A percentile compares a stretch with the other conserved stretches of the same genome.
phyloP scores from a whole-genome alignment of 2,888 invertebrate species.

The Aphrophora alni region DNA sequence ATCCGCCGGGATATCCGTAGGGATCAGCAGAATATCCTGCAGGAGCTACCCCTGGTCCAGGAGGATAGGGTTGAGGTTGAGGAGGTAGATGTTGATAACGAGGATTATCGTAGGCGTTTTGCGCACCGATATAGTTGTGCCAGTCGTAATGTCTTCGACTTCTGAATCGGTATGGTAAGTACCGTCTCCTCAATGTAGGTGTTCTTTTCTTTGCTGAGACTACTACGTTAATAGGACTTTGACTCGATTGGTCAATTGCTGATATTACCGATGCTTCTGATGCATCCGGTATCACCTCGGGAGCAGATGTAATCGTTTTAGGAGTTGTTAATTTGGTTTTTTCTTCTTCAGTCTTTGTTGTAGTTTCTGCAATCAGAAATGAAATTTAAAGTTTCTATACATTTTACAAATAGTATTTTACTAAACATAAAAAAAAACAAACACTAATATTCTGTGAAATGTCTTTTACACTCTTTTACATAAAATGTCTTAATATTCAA shows the following conservation, averaged over 20 bases:
- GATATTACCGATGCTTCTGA: too few species aligned
- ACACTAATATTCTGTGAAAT: too few species aligned
- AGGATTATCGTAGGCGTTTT: background rate
- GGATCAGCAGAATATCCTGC: background rate
- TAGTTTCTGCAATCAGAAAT: too few species aligned
- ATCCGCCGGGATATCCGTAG: background rate
- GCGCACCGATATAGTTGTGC: background rate
- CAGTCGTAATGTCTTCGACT: background rate
- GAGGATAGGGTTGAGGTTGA: background rate
- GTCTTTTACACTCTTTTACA: too few species aligned
- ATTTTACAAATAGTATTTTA: too few species aligned
- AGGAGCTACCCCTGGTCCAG: background rate
- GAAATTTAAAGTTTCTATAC: too few species aligned
- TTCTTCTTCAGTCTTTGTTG: too few species aligned
- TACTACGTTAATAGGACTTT: background rate
- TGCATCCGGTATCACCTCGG: too few species aligned
- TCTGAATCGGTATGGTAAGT: background rate
- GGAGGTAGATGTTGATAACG: background rate
- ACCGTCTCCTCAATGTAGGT: background rate
- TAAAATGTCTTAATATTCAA: too few species aligned
- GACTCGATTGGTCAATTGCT: background rate
- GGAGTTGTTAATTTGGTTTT: too few species aligned
- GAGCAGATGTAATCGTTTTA: too few species aligned
- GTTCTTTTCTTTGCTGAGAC: background rate
- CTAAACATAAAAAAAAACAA: too few species aligned